These are phyloP conservation scores for Hermatobates lingyangjiaoensis DNA, from an alignment of 1,140 invertebrate genomes.

Conservation along the genomic window DNA sequence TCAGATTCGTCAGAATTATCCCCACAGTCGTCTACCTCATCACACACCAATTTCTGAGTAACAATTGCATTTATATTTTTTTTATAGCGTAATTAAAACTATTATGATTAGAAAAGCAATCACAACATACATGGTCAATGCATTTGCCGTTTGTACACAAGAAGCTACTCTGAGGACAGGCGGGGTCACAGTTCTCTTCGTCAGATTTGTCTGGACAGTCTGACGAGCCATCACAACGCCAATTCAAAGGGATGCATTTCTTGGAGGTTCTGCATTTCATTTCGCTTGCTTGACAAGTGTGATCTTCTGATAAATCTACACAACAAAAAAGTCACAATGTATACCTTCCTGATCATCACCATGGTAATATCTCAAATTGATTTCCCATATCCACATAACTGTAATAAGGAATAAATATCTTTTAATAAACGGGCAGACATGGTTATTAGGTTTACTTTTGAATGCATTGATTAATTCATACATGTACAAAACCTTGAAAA, in stretches of 20 bases:
- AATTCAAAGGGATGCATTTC: constrained; percentile 17
- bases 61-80: too few species aligned
- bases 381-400: too few species aligned
- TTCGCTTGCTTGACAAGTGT: too few species aligned
- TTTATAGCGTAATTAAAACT: neutral
- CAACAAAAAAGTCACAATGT: too few species aligned
- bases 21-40: constrained; percentile 30
- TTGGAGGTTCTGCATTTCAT: neutral
- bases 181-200: constrained; percentile 20
- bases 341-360: too few species aligned
- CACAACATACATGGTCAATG: constrained; percentile 23
- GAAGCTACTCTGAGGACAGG: constrained; percentile 22
- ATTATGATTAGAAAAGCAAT: neutral
- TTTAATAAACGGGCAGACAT: too few species aligned
- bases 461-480: too few species aligned
- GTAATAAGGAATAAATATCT: too few species aligned
- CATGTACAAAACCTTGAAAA: too few species aligned
- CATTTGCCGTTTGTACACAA: constrained; percentile 35
- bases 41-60: constrained; percentile 23
- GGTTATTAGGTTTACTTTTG: too few species aligned
- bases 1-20: constrained; percentile 29
- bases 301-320: too few species aligned
- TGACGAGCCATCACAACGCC: constrained; percentile 52
- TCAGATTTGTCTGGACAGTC: constrained; percentile 44
- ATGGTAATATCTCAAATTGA: too few species aligned